Base-by-base conservation (phyloP, 2,113 vertebrate species). In the Phyllopteryx taeniolatus region DNA sequence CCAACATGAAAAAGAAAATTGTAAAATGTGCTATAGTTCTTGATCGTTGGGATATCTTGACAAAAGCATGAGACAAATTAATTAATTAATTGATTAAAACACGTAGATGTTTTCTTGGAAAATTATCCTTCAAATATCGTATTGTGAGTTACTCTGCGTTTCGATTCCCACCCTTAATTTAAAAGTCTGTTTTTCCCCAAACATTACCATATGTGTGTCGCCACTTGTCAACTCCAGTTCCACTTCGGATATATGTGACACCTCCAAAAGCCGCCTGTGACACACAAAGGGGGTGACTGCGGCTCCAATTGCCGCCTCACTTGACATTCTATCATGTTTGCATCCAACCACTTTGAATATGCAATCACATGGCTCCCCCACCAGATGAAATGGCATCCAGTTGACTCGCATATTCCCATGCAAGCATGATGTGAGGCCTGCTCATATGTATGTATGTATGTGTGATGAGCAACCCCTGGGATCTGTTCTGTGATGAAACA, bases 401-500 rank as follows among this genome's bases (percentile, higher is more conserved):
- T 89, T 91, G 86, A 86, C 82, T 87, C 85, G 85, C 76, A 83
- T 84, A 86, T 89, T 82, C 79, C 78, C 71, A n/a, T 76, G 82
- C 83, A 87, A 76, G 79, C 77, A 78, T 85, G 87, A 86, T 83
- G 83, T 68, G 79, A 74, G 79, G 59, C 71, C 79, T 76, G 63
- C 73, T 81, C 80, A 64, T 70, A 53, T 39, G 73, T 63, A 76
- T 76, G 74, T 76, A 74, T 80, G 79, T 78, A 49, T 72, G 82
- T 80, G 83, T 77, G 87, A 79, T 79, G 78, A 75, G 77, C 82
- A 77, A 81, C 89, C 87, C 83, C 72, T 78, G 89, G 88, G 86
- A 89, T 83, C 82, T 76, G 81, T 68, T 87, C 81, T 89, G 87
- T 91, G 89, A 90, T 91, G 89, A 91, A 91, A 91, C 89, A 90